These are phyloP conservation scores for Rallus crepitans DNA, from an alignment of 2,797 vertebrate species.

Conservation along the genomic window DNA sequence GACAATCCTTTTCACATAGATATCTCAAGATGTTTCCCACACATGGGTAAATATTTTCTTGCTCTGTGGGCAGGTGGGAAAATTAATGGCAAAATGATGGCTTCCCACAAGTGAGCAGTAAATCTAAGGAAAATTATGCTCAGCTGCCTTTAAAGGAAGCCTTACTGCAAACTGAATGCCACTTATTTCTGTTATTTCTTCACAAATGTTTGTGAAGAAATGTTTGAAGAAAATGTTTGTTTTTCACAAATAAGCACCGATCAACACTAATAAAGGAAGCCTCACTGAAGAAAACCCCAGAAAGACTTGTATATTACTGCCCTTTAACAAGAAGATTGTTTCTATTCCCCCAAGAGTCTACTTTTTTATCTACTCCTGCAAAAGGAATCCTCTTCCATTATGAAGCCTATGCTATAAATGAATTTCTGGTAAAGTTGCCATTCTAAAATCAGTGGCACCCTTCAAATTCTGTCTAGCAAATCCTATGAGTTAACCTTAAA, in stretches of 20 bases:
- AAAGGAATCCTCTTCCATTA: background rate
- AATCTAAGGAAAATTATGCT: background rate
- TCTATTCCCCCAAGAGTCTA: background rate
- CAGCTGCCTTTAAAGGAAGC: background rate
- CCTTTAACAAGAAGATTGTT: background rate
- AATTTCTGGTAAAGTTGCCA: background rate
- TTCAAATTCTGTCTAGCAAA: background rate
- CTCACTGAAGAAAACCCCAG: background rate
- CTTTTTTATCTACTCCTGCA: background rate
- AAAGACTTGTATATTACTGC: background rate
- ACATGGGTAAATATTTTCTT: background rate
- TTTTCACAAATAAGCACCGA: background rate
- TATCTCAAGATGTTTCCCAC: background rate
- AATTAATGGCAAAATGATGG: background rate
- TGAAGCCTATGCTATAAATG: background rate
- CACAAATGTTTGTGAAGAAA: too few species aligned
- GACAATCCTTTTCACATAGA: background rate
- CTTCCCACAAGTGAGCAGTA: background rate
- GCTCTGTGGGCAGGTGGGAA: background rate
- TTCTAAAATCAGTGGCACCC: background rate
- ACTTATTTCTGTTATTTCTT: background rate
- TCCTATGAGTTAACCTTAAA: background rate
- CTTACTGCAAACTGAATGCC: background rate
- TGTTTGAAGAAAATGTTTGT: too few species aligned
- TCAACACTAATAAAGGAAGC: accelerated